Conservation (phyloP, 2,113 vertebrate genomes). For the Sigmodon hispidus region DNA sequence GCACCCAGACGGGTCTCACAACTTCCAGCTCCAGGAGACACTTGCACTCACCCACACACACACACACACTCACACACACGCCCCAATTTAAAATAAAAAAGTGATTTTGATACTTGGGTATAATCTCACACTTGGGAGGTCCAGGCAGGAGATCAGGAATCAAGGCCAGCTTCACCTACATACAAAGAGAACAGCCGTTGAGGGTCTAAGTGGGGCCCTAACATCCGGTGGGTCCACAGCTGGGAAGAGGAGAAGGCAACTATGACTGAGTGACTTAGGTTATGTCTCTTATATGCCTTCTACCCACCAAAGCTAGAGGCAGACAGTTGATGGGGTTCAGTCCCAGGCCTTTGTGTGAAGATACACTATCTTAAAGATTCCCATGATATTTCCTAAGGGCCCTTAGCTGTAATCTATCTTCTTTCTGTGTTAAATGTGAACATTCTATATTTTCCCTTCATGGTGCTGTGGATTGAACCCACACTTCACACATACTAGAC, state of each 20-base stretch:
- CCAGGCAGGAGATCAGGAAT: not conserved
- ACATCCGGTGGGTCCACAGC: not conserved
- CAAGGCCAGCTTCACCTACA: not conserved
- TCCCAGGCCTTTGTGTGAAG: not conserved
- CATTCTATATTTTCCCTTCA: too few relatives aligned
- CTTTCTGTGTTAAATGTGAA: not conserved
- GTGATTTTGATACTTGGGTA: not conserved
- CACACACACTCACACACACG: not conserved
- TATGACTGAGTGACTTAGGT: rapidly evolving
- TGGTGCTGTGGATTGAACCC: too few relatives aligned
- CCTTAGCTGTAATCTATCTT: not conserved
- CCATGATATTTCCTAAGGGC: not conserved
- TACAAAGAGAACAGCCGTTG: not conserved
- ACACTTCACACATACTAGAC: too few relatives aligned
- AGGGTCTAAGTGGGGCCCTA: not conserved
- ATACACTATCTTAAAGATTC: not conserved
- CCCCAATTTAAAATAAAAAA: not conserved
- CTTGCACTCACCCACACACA: not conserved
- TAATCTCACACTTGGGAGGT: not conserved
- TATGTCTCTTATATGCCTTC: too few relatives aligned
- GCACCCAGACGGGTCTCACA: too few relatives aligned
- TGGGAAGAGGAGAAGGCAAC: too few relatives aligned
- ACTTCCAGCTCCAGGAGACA: not conserved
- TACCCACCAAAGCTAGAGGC: not conserved
- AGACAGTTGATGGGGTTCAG: too few relatives aligned